Evolutionary conservation across 2,797 vertebrate genomes (phyloP).

Genomic region (Kryptolebias ocellatus): DNA sequence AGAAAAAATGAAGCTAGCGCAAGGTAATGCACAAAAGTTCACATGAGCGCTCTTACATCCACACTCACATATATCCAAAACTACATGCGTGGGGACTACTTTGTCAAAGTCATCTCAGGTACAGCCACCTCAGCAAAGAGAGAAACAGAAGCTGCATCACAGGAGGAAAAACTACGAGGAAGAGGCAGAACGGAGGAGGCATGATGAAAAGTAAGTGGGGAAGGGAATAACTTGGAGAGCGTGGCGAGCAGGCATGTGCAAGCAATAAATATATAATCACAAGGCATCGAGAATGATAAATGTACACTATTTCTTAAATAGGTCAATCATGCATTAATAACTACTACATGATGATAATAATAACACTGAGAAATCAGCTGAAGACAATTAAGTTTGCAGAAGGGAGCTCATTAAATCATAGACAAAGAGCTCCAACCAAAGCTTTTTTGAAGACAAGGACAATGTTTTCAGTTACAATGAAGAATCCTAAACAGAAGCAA

Average conservation of each 20-base stretch:
- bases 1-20: slow-evolving; percentile 17
- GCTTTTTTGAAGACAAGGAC: slow-evolving; percentile 26
- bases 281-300: slow-evolving; percentile 67
- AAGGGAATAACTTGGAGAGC: slow-evolving; percentile 34
- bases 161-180: slow-evolving; percentile 19
- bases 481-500: neutral
- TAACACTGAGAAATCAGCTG: slow-evolving; percentile 59
- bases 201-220: slow-evolving; percentile 37
- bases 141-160: slow-evolving; percentile 62
- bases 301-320: slow-evolving; percentile 67
- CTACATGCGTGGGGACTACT: slow-evolving; percentile 70
- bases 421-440: slow-evolving; percentile 49
- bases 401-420: slow-evolving; percentile 50
- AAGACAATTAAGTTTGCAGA: slow-evolving; percentile 45
- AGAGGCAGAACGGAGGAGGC: slow-evolving; percentile 4
- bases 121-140: slow-evolving; percentile 84
- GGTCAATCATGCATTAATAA: slow-evolving; percentile 75
- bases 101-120: slow-evolving; percentile 86
- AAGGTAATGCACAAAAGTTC: slow-evolving; percentile 22
- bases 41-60: neutral
- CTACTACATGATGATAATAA: slow-evolving; percentile 52
- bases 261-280: slow-evolving; percentile 64
- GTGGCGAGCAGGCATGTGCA: slow-evolving; percentile 36
- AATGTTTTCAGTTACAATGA: slow-evolving; percentile 28
- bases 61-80: slow-evolving; percentile 32